Evolutionary conservation across 2,888 invertebrate genomes (phyloP), one percentile per base, ranked within the genome.

Genomic region (Hemistola chrysoprasaria): DNA sequence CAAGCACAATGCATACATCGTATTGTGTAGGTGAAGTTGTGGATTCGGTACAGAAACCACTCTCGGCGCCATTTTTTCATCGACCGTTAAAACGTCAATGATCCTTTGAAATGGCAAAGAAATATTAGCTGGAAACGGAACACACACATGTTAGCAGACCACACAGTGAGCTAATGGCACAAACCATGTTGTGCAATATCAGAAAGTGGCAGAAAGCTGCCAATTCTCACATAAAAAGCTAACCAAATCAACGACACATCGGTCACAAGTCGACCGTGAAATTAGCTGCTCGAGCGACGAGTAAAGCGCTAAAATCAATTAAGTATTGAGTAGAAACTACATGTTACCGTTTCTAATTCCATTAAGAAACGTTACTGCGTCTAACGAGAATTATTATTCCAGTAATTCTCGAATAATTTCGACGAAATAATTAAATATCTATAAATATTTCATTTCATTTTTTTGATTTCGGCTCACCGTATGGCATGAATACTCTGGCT

Each of bases 31-130:
- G 40, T 41, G 36, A 42, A 34, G 34, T 25, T 33, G 25, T 46
- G 27, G 31, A 45, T 33, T 24, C 34, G 34, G 56, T 58, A 51
- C 56, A 50, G 50, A 50, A 59, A 50, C 26, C 44, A 43, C 30
- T 48, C 47, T 64, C 66, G 76, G 78, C 76, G 78, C 78, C 69
- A 56, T 65, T 80, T 78, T 79, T 78, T 73, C 61, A 59, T 63
- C 63, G 62, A 66, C 68, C 67, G 76, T 79, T 78, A 70, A 75
- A 81, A 72, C 69, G 71, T 81, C 85, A 82, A 76, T 80, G 76
- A 78, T 72, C 67, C 77, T 80, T 83, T 76, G 68, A 77, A 85
- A 82, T 66, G 53, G 62, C 73, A 76, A 74, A 75, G 79, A 82
- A 86, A 87, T 84, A 83, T 86, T 82, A 79, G 73, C 68, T 60